Conservation (phyloP, 2,888 invertebrate species). For the Mesorhabditis belari region DNA sequence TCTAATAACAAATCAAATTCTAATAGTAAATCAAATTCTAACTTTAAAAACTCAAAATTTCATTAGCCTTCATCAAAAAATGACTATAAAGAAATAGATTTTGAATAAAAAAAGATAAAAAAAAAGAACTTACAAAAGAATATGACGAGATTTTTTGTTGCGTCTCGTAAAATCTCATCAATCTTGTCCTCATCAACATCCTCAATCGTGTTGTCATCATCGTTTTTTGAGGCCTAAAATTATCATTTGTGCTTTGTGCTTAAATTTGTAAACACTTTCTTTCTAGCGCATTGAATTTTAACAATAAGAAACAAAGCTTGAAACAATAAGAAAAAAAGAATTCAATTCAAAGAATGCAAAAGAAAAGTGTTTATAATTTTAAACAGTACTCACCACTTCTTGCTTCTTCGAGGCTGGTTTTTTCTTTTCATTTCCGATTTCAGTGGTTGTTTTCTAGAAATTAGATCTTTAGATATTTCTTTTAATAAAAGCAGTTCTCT, state of each 20-base stretch:
- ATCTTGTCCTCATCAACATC: conserved; percentile 93
- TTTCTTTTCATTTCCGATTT: no score
- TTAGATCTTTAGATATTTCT: no score
- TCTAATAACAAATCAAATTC: neutral
- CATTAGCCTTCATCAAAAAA: neutral
- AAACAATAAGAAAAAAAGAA: conserved; percentile 3
- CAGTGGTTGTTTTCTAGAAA: no score
- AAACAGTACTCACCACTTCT: no score
- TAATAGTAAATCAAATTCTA: neutral
- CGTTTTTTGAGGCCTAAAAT: no score
- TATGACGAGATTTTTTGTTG: conserved; percentile 87
- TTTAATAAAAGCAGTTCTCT: no score
- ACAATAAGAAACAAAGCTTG: conserved; percentile 7
- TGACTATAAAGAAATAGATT: neutral
- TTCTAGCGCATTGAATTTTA: no score
- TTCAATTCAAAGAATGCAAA: conserved; percentile 5
- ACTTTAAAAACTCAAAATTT: neutral
- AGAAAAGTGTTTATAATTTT: no score
- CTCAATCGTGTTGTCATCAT: conserved; percentile 36
- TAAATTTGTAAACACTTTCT: no score
- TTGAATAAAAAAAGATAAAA: no score
- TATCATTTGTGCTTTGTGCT: no score
- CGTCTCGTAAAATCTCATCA: conserved; percentile 85
- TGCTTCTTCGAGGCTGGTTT: no score
- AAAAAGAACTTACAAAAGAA: conserved; percentile 84